Percentiles rank a stretch among this genome's conserved stretches.
Evolutionary conservation across 2,113 vertebrate species (phyloP).

Genomic region (Equus przewalskii): DNA sequence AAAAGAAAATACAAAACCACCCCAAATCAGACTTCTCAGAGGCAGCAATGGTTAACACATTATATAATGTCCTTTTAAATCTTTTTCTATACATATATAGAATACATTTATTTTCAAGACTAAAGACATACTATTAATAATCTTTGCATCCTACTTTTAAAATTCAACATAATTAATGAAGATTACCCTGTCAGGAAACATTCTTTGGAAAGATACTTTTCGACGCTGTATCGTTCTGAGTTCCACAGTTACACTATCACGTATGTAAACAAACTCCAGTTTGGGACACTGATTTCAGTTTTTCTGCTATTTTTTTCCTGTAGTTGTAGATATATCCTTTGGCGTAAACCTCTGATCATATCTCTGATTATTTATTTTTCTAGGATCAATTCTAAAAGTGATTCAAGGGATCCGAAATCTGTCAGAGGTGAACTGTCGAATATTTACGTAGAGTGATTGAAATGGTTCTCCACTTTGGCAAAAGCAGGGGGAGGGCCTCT

Average conservation of each 20-base stretch:
- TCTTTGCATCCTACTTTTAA: constrained; percentile 18
- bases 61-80: background rate
- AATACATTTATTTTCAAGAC: background rate
- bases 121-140: background rate
- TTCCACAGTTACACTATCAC: background rate
- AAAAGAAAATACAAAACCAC: constrained; percentile 22
- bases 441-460: constrained; percentile 11
- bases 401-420: constrained; percentile 3
- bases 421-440: background rate
- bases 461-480: background rate
- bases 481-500: background rate
- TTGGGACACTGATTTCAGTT: constrained; percentile 27
- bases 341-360: background rate
- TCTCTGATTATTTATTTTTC: constrained; percentile 55
- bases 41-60: background rate
- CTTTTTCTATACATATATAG: background rate
- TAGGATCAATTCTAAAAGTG: constrained; percentile 13
- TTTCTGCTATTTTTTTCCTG: background rate
- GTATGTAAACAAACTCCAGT: constrained; percentile 43
- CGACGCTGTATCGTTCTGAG: background rate
- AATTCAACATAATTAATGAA: background rate
- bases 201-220: constrained; percentile 14
- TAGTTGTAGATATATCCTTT: background rate
- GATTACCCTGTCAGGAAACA: background rate
- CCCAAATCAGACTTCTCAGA: background rate